Conservation (phyloP, 2,113 vertebrate genomes). For the Sapajus apella region DNA sequence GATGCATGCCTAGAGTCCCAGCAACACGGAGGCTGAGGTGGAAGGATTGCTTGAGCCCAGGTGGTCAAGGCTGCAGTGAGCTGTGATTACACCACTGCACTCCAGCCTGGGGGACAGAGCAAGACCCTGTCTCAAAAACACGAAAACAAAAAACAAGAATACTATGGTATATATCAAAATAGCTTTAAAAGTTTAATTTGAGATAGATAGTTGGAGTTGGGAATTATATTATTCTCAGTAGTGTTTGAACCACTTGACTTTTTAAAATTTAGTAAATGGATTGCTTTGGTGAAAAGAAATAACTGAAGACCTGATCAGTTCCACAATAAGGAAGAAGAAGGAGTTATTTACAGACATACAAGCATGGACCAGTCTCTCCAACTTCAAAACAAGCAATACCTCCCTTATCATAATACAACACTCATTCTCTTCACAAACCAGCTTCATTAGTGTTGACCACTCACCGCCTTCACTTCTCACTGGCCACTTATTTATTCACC, state of each 20-base stretch:
- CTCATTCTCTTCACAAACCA: background rate
- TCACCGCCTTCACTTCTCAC: background rate
- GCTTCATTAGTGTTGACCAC: fast-evolving
- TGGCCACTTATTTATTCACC: background rate
- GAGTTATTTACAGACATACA: background rate
- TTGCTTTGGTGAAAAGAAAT: constrained; percentile 1
- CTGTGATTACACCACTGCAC: no score
- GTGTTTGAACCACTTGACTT: background rate
- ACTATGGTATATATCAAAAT: background rate
- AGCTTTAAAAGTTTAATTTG: background rate
- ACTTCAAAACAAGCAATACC: background rate
- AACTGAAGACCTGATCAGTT: background rate
- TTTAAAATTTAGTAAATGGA: background rate
- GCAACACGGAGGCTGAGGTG: no score
- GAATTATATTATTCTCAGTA: background rate
- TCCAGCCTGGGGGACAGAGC: no score
- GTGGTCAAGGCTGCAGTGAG: no score
- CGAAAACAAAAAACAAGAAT: background rate
- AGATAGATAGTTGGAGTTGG: background rate
- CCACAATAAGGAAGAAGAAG: background rate
- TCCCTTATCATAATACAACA: no score
- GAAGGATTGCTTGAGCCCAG: no score
- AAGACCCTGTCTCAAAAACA: no score
- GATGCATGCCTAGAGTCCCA: no score
- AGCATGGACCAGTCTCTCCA: background rate